Conservation (phyloP, 2,797 vertebrate species). For the Zenarchopterus dispar region DNA sequence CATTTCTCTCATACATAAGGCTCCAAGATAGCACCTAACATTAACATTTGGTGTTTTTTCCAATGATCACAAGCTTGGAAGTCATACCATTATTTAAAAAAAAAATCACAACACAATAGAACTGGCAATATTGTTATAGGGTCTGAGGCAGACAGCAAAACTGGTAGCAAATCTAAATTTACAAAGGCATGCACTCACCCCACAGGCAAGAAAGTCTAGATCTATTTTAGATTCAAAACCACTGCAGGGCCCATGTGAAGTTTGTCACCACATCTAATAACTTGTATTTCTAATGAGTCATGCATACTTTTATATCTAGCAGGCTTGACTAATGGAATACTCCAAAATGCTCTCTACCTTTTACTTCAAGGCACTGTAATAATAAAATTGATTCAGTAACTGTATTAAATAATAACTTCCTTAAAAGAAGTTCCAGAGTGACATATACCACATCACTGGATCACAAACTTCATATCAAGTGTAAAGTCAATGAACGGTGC, state of each 20-base stretch:
- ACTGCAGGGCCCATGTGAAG: not conserved
- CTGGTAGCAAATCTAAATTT: not conserved
- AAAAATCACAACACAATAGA: no score
- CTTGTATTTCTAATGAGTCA: not conserved
- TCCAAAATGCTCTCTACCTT: not conserved
- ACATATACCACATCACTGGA: constrained; percentile 20
- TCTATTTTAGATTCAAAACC: constrained; percentile 8
- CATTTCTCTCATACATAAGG: not conserved
- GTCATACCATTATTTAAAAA: no score
- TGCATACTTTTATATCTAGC: not conserved
- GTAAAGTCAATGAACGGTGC: constrained; percentile 46
- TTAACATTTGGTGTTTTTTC: not conserved
- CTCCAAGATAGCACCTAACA: not conserved
- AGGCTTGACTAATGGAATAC: not conserved
- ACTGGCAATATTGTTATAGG: no score
- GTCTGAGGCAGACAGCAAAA: not conserved
- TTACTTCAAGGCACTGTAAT: not conserved
- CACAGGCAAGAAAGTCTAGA: not conserved
- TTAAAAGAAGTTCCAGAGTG: constrained; percentile 19
- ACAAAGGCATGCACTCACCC: not conserved
- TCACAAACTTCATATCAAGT: constrained; percentile 31
- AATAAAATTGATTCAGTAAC: constrained; percentile 10
- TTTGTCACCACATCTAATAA: constrained; percentile 10
- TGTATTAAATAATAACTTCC: not conserved
- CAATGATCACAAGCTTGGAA: no score